Evolutionary conservation across 1,140 invertebrate genomes (phyloP).

Genomic region (Heliconius hermathena): DNA sequence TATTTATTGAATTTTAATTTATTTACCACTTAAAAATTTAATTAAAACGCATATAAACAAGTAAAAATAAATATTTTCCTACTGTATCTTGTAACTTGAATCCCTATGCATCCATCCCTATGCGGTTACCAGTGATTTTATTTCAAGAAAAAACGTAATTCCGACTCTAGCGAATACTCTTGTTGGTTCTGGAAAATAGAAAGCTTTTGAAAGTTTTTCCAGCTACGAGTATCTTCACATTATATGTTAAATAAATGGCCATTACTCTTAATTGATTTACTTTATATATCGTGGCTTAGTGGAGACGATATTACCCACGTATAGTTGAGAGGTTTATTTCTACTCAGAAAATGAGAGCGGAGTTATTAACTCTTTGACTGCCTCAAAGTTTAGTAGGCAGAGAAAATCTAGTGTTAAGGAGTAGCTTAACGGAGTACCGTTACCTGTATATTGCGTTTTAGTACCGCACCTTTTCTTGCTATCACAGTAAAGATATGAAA

Average conservation of each 20-base stretch:
- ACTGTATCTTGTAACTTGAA: neutral
- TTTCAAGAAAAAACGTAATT: conserved; percentile 39
- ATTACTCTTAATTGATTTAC: neutral
- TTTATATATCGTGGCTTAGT: neutral
- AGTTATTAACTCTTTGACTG: too few relatives aligned
- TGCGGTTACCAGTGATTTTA: conserved; percentile 33
- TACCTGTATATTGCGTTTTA: too few relatives aligned
- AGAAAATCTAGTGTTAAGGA: too few relatives aligned
- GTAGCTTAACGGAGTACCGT: too few relatives aligned
- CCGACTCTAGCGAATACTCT: conserved; percentile 22
- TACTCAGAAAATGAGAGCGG: too few relatives aligned
- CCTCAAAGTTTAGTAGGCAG: too few relatives aligned
- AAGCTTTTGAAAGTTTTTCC: conserved; percentile 8
- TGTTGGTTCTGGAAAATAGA: conserved; percentile 40
- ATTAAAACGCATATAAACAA: neutral
- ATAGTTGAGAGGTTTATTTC: neutral
- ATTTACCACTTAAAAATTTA: neutral
- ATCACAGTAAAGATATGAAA: too few relatives aligned
- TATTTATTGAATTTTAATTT: too few relatives aligned
- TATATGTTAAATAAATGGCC: neutral
- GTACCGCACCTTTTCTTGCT: too few relatives aligned
- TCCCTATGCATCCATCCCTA: too few relatives aligned
- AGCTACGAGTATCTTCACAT: neutral
- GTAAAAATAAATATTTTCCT: too few relatives aligned
- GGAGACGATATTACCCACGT: too few relatives aligned